Percentiles rank a stretch among this genome's conserved stretches.
phyloP scores from a whole-genome alignment of 2,888 invertebrate species.

The Tenthredo mesomela region DNA sequence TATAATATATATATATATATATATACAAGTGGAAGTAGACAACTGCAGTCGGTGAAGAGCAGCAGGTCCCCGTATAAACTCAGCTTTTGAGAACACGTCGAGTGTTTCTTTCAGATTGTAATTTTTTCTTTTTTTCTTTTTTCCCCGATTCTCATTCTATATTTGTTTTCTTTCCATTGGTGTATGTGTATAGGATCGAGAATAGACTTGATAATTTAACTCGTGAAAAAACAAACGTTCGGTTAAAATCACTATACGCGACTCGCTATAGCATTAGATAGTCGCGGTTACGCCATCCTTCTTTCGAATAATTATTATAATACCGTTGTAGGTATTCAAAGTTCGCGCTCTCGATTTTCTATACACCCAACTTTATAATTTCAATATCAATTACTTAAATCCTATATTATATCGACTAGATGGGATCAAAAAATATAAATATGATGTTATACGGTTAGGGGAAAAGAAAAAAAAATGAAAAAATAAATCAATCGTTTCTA shows the following conservation, averaged over 20 bases:
- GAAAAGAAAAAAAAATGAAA: background rate
- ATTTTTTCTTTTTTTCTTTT: background rate
- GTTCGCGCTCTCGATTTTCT: background rate
- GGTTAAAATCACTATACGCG: background rate
- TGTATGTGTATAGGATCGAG: background rate
- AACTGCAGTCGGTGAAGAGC: slow-evolving; percentile 20
- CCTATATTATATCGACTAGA: no score
- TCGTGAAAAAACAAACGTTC: slow-evolving; percentile 22
- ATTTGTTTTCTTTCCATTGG: slow-evolving; percentile 30
- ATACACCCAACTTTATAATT: background rate
- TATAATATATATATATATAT: background rate
- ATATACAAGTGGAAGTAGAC: slow-evolving; percentile 5
- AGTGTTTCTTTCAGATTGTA: slow-evolving; percentile 48
- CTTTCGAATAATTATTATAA: slow-evolving; percentile 23
- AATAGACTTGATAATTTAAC: background rate
- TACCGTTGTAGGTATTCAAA: background rate
- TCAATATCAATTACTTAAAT: background rate
- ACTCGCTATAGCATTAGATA: background rate
- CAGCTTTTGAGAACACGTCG: slow-evolving; percentile 38
- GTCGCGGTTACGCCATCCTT: background rate
- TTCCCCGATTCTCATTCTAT: background rate
- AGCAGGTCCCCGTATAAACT: slow-evolving; percentile 40
- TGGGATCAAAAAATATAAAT: no score
- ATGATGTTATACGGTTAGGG: no score
- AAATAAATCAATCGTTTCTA: background rate